Percentiles rank a stretch among this genome's conserved stretches.
Evolutionary conservation across 2,113 vertebrate species (phyloP).

Genomic region (Ceratotherium simum): DNA sequence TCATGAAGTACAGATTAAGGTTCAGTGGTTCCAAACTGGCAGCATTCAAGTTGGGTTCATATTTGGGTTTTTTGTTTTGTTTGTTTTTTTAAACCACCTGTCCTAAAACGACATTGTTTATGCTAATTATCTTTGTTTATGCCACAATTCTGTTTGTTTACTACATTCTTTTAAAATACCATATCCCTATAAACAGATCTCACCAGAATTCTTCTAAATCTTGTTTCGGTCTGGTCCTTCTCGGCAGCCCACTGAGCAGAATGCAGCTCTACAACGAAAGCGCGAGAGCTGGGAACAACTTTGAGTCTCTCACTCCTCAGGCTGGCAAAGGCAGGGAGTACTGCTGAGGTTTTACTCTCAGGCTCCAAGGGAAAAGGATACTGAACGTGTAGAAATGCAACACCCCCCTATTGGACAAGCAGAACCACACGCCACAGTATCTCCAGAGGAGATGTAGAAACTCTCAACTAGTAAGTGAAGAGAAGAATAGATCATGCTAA

Average conservation of each 20-base stretch:
- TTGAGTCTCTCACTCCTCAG: conserved; percentile 71
- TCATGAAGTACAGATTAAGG: conserved; percentile 67
- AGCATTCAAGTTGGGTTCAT: conserved; percentile 68
- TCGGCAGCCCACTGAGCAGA: conserved; percentile 73
- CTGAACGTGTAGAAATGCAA: background rate
- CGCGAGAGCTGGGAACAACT: conserved; percentile 75
- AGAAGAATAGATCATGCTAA: background rate
- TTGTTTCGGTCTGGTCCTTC: conserved; percentile 74
- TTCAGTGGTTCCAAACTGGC: conserved; percentile 75
- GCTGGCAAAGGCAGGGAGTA: conserved; percentile 74
- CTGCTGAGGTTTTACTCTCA: conserved; percentile 62
- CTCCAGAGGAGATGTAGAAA: conserved; percentile 67
- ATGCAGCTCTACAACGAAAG: conserved; percentile 71
- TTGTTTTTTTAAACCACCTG: conserved; percentile 76
- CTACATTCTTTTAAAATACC: conserved; percentile 78
- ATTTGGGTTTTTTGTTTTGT: conserved; percentile 85
- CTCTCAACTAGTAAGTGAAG: conserved; percentile 58
- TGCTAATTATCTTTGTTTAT: conserved; percentile 79
- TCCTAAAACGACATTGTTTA: conserved; percentile 73
- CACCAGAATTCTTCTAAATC: conserved; percentile 83
- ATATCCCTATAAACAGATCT: conserved; percentile 80
- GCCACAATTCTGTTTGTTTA: conserved; percentile 83
- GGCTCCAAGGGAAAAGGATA: conserved; percentile 62
- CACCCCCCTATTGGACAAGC: conserved; percentile 70
- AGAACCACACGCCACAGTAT: conserved; percentile 57